Evolutionary conservation across 2,113 vertebrate genomes (phyloP).

Genomic region (Rynchops niger): DNA sequence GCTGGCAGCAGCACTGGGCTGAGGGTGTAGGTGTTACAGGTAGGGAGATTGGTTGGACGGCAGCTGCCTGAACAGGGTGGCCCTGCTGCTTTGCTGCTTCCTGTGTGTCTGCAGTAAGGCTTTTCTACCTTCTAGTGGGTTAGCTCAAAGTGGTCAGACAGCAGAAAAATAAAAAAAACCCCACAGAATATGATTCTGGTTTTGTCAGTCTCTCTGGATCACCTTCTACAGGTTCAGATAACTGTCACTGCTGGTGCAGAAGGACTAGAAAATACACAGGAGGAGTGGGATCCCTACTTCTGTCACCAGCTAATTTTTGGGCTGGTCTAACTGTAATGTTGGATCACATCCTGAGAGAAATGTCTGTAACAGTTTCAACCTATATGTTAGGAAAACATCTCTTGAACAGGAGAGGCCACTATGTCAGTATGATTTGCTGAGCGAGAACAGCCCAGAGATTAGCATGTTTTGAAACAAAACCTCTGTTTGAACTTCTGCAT

Average conservation of each 20-base stretch:
- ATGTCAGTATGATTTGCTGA: not conserved
- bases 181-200: not conserved
- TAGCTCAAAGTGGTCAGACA: not conserved
- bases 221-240: not conserved
- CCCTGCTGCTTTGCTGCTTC: not conserved
- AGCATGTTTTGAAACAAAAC: constrained; percentile 16
- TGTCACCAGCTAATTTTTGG: not conserved
- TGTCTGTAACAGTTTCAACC: not conserved
- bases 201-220: not conserved
- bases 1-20: not conserved
- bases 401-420: not conserved
- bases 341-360: not conserved
- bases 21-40: not conserved
- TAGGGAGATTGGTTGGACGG: not conserved
- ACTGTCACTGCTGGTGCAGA: not conserved
- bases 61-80: not conserved
- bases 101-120: not conserved
- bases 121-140: not conserved
- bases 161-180: not conserved
- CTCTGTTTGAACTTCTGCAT: not conserved
- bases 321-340: not conserved
- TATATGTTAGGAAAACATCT: fast-evolving
- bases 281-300: not conserved
- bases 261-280: not conserved
- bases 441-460: not conserved